Percentiles rank a stretch among this genome's conserved stretches.
phyloP scores from a whole-genome alignment of 2,113 vertebrate genomes.

The Phyllostomus discolor region DNA sequence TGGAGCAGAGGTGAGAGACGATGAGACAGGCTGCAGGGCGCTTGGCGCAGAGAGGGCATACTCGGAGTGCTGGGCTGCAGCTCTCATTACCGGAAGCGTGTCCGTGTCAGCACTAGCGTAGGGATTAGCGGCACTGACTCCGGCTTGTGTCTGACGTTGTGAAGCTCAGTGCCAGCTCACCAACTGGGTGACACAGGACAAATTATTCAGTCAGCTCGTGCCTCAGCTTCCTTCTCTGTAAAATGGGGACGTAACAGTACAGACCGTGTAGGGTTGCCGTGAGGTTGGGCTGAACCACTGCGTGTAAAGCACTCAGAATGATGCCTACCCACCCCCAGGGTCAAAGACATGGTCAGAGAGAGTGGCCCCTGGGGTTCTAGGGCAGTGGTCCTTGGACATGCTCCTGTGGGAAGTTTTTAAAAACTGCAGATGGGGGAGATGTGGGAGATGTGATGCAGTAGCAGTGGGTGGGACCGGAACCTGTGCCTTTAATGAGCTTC shows the following conservation, averaged over 20 bases:
- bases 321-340: too few relatives aligned
- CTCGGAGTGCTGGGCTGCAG: not conserved
- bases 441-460: not conserved
- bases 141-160: not conserved
- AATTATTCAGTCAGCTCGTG: not conserved
- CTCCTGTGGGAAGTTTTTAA: not conserved
- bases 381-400: not conserved
- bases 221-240: not conserved
- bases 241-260: not conserved
- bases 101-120: fast-evolving
- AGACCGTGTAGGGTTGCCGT: not conserved
- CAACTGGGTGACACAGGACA: not conserved
- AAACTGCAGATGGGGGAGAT: not conserved
- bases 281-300: not conserved
- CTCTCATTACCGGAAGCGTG: not conserved
- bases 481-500: not conserved
- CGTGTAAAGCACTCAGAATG: too few relatives aligned
- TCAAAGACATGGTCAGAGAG: not conserved
- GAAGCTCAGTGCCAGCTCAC: not conserved
- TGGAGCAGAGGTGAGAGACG: not conserved
- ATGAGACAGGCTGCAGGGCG: not conserved
- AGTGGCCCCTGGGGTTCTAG: not conserved
- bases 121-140: not conserved
- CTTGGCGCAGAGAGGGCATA: not conserved
- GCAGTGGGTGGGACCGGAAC: not conserved